Evolutionary conservation across 1,140 invertebrate genomes (phyloP).

Genomic region (Heliconius hermathena): DNA sequence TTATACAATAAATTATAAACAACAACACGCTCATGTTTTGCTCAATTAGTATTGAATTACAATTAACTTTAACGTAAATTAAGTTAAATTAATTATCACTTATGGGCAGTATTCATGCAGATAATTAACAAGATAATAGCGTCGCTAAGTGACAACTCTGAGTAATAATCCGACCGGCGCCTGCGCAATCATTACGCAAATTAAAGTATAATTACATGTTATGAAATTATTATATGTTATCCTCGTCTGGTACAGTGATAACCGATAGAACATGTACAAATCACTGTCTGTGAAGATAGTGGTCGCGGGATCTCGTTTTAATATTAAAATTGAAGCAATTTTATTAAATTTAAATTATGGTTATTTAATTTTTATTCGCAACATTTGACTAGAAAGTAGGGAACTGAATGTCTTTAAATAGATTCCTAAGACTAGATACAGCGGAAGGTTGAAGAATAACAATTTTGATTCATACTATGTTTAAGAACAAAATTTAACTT

Average conservation of each 20-base stretch:
- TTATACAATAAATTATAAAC: not conserved
- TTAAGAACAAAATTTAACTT: too few species aligned
- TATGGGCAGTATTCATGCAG: not conserved
- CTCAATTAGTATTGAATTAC: not conserved
- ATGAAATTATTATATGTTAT: slow-evolving; percentile 8
- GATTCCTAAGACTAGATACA: too few species aligned
- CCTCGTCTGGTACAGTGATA: not conserved
- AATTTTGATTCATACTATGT: too few species aligned
- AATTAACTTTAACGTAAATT: slow-evolving; percentile 6
- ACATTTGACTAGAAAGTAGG: too few species aligned
- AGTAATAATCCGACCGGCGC: slow-evolving; percentile 15
- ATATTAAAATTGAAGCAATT: not conserved
- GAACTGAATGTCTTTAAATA: too few species aligned
- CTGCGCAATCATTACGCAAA: slow-evolving; percentile 16
- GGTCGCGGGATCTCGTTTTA: not conserved
- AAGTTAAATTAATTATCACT: slow-evolving; percentile 2
- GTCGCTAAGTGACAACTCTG: slow-evolving; percentile 4
- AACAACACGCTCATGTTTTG: not conserved
- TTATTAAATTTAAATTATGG: too few species aligned
- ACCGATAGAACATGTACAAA: not conserved
- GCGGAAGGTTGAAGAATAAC: too few species aligned
- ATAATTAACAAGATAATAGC: slow-evolving; percentile 9
- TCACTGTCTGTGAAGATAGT: not conserved
- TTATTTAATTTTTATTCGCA: too few species aligned
- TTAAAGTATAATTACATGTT: slow-evolving; percentile 7